Percentiles rank a stretch among this genome's conserved stretches.
These are phyloP conservation scores for Flexamia atlantica DNA, from an alignment of 2,888 invertebrate species.

Conservation along the genomic window DNA sequence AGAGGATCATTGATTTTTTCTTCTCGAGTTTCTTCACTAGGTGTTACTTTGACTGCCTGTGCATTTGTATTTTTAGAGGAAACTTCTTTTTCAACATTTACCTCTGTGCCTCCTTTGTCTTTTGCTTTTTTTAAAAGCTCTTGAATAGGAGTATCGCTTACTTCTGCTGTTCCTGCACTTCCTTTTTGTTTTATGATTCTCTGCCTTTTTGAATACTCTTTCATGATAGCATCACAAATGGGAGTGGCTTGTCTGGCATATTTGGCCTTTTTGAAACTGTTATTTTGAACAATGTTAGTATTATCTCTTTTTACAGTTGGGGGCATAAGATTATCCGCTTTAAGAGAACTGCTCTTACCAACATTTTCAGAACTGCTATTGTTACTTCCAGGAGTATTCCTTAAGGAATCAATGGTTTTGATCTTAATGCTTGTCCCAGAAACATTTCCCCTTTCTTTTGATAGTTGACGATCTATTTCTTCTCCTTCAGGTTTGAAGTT, in stretches of 20 bases:
- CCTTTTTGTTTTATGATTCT: not conserved
- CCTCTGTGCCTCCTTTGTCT: not conserved
- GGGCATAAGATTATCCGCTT: not conserved
- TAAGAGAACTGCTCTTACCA: not conserved
- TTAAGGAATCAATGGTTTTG: not conserved
- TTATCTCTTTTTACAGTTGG: not conserved
- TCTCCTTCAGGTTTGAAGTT: not conserved
- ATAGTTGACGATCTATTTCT: not conserved
- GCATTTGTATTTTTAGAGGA: not conserved
- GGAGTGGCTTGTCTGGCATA: constrained; percentile 20
- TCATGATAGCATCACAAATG: constrained; percentile 30
- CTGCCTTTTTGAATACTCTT: constrained; percentile 14
- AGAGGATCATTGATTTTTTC: not conserved
- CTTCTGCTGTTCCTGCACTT: not conserved
- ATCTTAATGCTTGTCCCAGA: not conserved
- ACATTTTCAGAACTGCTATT: not conserved
- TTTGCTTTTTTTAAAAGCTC: constrained; percentile 17
- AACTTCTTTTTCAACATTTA: not conserved
- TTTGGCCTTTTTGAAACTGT: not conserved
- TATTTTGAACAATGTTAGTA: not conserved
- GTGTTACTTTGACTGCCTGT: not conserved
- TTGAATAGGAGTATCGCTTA: constrained; percentile 15
- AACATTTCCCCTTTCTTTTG: not conserved
- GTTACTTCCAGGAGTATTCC: not conserved
- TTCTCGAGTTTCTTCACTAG: not conserved